Evolutionary conservation across 2,888 invertebrate species (phyloP), one percentile per base, ranked within the genome.

Genomic region (Operophtera brumata): DNA sequence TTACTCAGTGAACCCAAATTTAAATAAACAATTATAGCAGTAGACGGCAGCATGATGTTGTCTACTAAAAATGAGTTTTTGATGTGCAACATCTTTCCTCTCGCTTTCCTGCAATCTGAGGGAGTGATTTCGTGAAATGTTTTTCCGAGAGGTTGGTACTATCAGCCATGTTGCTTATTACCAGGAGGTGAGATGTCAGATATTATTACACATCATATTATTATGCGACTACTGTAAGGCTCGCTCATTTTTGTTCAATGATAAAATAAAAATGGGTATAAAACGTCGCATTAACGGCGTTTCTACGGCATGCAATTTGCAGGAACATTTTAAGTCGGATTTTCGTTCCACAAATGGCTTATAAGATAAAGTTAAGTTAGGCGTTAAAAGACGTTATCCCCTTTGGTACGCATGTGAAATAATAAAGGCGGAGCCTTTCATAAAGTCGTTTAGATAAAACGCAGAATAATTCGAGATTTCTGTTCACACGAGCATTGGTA

Each of bases 391-490:
- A 60, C 61, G 61, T 60, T 58, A 60, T 62, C 62, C 57, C 58
- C 57, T 61, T 57, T 41, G 63, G 59, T 63, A 57, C 63, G 63
- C 65, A 59, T 61, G 65, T 63, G 61, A 63, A 65, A 63, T 63
- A 63, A 65, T 65, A 63, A 61, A 65, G 56, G 30, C 49, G 40
- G 47, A 59, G 60, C 52, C 57, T 59, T 63, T 63, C 61, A 63
- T 65, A 63, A 65, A 65, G 61, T 63, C 65, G 61, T 65, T 65
- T 63, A 63, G 65, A 65, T 65, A 65, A 60, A 61, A 54, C 48
- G 56, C 36, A 55, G 45, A 63, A 60, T 58, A 54, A 61, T 65
- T 61, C 49, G 60, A 54, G 46, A 59, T 59, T 61, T 62, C 52
- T 49, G 58, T 54, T 48, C 51, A 41, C 50, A 44, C 54, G 44